A percentile compares a stretch with the other conserved stretches of the same genome.
Evolutionary conservation across 2,113 vertebrate genomes (phyloP).

Genomic region (Leucosticte australis): DNA sequence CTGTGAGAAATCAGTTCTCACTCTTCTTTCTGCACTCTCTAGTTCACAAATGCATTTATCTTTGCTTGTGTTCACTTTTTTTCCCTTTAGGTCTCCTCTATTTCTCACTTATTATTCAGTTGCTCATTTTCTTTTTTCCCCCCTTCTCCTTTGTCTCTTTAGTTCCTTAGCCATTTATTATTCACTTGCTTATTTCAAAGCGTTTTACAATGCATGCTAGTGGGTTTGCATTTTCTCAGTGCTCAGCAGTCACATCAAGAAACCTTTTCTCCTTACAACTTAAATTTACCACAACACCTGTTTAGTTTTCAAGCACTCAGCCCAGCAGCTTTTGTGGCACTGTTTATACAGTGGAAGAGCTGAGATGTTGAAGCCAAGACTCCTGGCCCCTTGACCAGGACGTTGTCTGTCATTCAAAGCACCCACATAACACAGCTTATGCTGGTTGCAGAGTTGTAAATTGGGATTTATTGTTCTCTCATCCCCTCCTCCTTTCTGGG

Average conservation of each 20-base stretch:
- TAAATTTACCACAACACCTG: background rate
- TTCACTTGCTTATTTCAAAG: constrained; percentile 15
- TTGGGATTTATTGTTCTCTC: background rate
- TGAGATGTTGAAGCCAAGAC: background rate
- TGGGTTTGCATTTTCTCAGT: background rate
- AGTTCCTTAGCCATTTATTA: background rate
- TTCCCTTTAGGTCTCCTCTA: background rate
- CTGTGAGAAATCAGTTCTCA: background rate
- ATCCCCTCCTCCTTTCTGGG: background rate
- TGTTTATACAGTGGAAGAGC: background rate
- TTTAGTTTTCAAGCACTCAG: background rate
- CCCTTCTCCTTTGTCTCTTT: background rate
- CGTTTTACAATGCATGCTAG: background rate
- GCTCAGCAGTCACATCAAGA: background rate
- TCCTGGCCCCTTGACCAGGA: background rate
- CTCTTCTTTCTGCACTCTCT: background rate
- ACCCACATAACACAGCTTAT: background rate
- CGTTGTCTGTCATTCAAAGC: background rate
- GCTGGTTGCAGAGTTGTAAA: background rate
- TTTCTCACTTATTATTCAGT: background rate
- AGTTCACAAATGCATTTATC: background rate
- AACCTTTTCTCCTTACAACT: background rate
- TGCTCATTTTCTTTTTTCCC: background rate
- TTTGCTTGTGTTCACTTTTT: background rate
- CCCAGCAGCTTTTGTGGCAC: background rate